Evolutionary conservation across 2,113 vertebrate genomes (phyloP).

Genomic region (Sarotherodon lohbergeri): DNA sequence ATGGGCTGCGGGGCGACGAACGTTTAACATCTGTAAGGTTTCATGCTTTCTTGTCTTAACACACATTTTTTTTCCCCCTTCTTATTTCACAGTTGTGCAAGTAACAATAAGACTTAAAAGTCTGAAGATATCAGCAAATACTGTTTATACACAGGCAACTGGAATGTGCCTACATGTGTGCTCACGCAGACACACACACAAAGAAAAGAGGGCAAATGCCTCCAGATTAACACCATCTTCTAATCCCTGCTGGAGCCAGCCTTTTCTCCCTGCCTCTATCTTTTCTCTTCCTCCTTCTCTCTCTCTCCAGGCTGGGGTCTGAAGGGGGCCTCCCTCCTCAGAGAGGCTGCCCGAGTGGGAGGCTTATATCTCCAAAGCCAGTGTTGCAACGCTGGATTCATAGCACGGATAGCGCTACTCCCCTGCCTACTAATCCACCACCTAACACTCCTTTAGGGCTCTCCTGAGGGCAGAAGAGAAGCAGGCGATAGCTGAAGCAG

Average conservation of each 20-base stretch:
- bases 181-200: constrained; percentile 6
- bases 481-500: constrained; percentile 35
- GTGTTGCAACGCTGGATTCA: constrained; percentile 56
- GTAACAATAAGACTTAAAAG: not conserved
- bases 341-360: constrained; percentile 38
- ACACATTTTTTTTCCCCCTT: not conserved
- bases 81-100: not conserved
- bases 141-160: constrained; percentile 5
- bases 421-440: constrained; percentile 63
- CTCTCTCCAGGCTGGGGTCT: constrained; percentile 66
- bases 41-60: not conserved
- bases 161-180: not conserved
- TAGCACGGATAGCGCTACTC: constrained; percentile 38
- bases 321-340: constrained; percentile 63
- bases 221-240: constrained; percentile 77
- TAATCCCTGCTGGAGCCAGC: constrained; percentile 68
- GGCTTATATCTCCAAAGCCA: constrained; percentile 69
- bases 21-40: not conserved
- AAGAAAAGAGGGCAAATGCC: constrained; percentile 69
- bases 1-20: not conserved
- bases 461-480: constrained; percentile 48
- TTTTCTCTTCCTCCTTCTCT: constrained; percentile 34
- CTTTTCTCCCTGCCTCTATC: constrained; percentile 47
- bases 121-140: not conserved
- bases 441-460: constrained; percentile 48